Percentiles rank a stretch among this genome's conserved stretches.
Conservation (phyloP, 2,113 vertebrate genomes). For the Amblyornis subalaris region DNA sequence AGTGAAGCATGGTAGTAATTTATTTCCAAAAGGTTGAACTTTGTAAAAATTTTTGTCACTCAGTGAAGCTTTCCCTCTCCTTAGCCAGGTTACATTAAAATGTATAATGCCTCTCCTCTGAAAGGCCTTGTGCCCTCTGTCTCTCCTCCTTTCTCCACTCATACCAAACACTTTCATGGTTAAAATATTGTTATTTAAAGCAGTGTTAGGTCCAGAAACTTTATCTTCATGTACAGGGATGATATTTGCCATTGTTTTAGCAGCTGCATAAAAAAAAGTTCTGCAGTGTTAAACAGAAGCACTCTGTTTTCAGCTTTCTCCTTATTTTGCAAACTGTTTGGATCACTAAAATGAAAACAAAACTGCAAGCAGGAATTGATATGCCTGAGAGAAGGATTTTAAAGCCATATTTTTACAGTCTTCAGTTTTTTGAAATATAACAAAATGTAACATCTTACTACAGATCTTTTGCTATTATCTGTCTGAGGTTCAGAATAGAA, state of each 20-base stretch:
- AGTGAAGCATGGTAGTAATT: not conserved
- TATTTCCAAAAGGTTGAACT: conserved; percentile 13
- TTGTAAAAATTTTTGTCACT: not conserved
- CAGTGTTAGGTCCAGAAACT: not conserved
- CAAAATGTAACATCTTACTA: not conserved
- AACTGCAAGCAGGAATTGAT: not conserved
- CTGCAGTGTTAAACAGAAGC: conserved; percentile 1
- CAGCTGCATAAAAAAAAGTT: not conserved
- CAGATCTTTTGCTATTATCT: not conserved
- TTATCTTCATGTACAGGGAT: not conserved
- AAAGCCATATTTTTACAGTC: not conserved
- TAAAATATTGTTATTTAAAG: not conserved
- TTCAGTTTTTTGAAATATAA: not conserved
- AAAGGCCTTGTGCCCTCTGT: not conserved
- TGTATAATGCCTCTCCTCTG: not conserved
- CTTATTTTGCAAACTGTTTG: conserved; percentile 12
- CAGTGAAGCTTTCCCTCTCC: not conserved
- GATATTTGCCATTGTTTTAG: conserved; percentile 10
- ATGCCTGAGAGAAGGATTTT: not conserved
- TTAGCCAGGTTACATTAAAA: not conserved
- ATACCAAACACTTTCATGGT: not conserved
- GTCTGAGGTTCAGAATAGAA: not conserved
- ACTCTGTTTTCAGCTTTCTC: conserved; percentile 32
- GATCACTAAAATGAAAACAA: not conserved
- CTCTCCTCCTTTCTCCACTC: not conserved